Evolutionary conservation across 2,888 invertebrate genomes (phyloP).

Genomic region (Tetragnatha montana): DNA sequence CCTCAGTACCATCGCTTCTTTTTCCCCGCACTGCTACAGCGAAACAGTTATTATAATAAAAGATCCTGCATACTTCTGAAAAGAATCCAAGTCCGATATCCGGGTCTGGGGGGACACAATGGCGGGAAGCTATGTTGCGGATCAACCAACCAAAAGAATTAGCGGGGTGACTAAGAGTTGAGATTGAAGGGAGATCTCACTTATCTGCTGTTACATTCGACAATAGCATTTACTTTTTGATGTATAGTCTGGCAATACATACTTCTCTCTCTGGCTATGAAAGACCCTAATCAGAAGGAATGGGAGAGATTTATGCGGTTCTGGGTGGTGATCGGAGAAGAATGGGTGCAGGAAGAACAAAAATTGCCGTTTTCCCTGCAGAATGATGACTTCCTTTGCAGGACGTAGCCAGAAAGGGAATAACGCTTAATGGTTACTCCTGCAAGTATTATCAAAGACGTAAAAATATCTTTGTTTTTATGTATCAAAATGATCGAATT

Average conservation of each 20-base stretch:
- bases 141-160: conserved; percentile 17
- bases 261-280: not conserved
- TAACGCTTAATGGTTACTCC: too few relatives aligned
- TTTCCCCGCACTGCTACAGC: not conserved
- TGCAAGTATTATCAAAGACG: too few relatives aligned
- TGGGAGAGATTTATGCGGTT: not conserved
- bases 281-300: not conserved
- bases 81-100: conserved; percentile 14
- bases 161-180: conserved; percentile 25
- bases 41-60: not conserved
- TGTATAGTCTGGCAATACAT: not conserved
- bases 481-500: too few relatives aligned
- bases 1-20: conserved; percentile 7
- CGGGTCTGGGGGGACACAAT: conserved; percentile 13
- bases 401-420: too few relatives aligned
- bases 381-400: not conserved
- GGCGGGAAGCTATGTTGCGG: conserved; percentile 3
- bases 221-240: not conserved
- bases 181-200: conserved; percentile 22
- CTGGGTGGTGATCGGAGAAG: not conserved
- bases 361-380: not conserved
- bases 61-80: not conserved
- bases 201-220: conserved; percentile 14
- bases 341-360: not conserved
- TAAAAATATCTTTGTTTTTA: too few relatives aligned